Evolutionary conservation across 2,797 vertebrate genomes (phyloP).

Genomic region (Brotula barbata): DNA sequence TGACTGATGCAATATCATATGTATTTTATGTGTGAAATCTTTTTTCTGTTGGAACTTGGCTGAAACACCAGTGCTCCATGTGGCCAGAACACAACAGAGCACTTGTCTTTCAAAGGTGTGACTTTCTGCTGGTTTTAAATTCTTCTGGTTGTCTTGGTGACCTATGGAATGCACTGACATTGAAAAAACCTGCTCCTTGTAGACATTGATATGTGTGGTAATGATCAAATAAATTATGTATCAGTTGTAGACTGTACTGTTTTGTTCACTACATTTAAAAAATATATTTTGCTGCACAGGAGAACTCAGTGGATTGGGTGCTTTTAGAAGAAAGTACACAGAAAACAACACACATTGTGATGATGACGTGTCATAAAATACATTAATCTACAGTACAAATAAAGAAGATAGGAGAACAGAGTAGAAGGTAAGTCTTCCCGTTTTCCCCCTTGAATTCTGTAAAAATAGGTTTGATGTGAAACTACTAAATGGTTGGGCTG

Average conservation of each 20-base stretch:
- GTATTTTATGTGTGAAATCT: slow-evolving; percentile 10
- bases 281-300: too few species aligned
- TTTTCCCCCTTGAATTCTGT: too few species aligned
- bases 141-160: slow-evolving; percentile 77
- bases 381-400: too few species aligned
- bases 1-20: slow-evolving; percentile 47
- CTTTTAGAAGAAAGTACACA: too few species aligned
- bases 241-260: slow-evolving; percentile 39
- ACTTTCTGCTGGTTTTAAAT: slow-evolving; percentile 65
- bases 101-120: slow-evolving; percentile 28
- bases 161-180: slow-evolving; percentile 90
- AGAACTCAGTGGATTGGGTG: too few species aligned
- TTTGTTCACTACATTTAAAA: too few species aligned
- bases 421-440: too few species aligned
- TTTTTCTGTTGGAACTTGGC: background rate
- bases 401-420: too few species aligned
- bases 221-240: slow-evolving; percentile 74
- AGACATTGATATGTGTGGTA: slow-evolving; percentile 68
- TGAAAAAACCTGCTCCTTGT: slow-evolving; percentile 75
- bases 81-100: slow-evolving; percentile 3
- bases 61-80: slow-evolving; percentile 18
- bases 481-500: too few species aligned
- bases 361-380: too few species aligned
- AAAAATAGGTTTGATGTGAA: too few species aligned
- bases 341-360: too few species aligned